Evolutionary conservation across 2,113 vertebrate species (phyloP).

Genomic region (Forbesichthys papilliferus): DNA sequence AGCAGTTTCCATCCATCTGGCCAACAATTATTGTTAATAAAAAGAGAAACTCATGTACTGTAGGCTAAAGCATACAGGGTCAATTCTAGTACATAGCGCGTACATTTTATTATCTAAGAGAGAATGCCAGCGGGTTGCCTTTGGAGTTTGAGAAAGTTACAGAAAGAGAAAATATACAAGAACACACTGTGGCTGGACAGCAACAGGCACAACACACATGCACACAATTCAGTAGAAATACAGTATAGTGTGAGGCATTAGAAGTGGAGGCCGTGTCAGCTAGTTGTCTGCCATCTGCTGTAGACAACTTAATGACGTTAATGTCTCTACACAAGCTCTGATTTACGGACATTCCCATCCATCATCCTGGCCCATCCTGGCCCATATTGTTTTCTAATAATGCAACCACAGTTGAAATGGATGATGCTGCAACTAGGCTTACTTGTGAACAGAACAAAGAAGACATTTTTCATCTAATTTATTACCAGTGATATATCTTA

Average conservation of each 20-base stretch:
- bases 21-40: too few relatives aligned
- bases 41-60: too few relatives aligned
- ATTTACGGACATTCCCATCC: constrained; percentile 50
- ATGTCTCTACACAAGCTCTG: constrained; percentile 11
- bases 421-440: background rate
- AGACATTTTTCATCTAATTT: too few relatives aligned
- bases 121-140: too few relatives aligned
- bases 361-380: constrained; percentile 28
- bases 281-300: constrained; percentile 15
- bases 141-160: too few relatives aligned
- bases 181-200: background rate
- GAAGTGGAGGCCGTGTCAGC: background rate
- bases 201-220: background rate
- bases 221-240: background rate
- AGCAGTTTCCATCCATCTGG: too few relatives aligned
- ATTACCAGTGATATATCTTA: too few relatives aligned
- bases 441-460: too few relatives aligned
- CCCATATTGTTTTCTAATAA: constrained; percentile 25
- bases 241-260: background rate
- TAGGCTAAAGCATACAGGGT: too few relatives aligned
- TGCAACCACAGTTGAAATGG: background rate
- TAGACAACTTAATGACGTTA: constrained; percentile 30
- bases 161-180: background rate
- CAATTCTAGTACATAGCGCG: too few relatives aligned
- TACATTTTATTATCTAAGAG: too few relatives aligned